Conservation (phyloP, 92 coral and sea anemone species). For the Paramuricea clavata region DNA sequence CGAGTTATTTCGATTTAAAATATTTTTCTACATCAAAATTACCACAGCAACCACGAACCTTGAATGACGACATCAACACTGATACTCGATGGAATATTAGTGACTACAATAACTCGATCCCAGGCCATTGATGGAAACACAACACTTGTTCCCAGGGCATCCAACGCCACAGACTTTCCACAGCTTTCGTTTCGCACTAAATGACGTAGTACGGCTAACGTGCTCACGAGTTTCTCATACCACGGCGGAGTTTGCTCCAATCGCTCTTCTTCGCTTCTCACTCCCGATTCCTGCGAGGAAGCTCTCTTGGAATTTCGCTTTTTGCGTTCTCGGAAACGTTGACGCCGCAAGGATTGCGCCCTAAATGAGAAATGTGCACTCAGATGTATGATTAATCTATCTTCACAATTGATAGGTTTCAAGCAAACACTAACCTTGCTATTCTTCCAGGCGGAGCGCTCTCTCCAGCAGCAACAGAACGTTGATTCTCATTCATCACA, state of each 20-base stretch:
- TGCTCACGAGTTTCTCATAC: conserved; percentile 83
- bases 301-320: background rate
- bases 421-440: background rate
- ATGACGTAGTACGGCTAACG: conserved; percentile 75
- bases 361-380: background rate
- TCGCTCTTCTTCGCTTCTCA: background rate
- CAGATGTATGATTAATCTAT: no score
- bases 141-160: conserved; percentile 80
- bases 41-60: background rate
- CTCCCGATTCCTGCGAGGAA: conserved; percentile 20
- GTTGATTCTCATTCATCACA: background rate
- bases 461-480: background rate
- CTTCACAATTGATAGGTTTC: no score
- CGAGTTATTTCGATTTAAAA: no score
- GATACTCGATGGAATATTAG: conserved; percentile 81
- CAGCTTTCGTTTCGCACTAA: conserved; percentile 73
- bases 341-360: conserved; percentile 60
- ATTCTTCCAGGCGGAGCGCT: conserved; percentile 4
- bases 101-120: conserved; percentile 85
- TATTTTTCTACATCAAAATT: no score
- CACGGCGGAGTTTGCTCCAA: conserved; percentile 81
- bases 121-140: conserved; percentile 75
- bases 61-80: conserved; percentile 74
- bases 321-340: conserved; percentile 60
- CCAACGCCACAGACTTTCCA: conserved; percentile 65